Conservation (phyloP, 1,140 invertebrate genomes). For the Musca domestica region DNA sequence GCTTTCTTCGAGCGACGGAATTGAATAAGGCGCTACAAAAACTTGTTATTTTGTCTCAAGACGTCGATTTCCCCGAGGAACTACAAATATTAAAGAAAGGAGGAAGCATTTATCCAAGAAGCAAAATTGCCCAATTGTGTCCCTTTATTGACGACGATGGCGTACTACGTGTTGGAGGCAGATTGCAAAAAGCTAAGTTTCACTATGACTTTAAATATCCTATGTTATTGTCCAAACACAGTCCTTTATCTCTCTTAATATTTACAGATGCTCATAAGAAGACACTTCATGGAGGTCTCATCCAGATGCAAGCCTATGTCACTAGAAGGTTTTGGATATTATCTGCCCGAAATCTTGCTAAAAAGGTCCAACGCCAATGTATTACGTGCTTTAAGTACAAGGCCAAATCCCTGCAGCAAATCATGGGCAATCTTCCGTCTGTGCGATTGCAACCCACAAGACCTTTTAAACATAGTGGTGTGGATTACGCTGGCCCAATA, state of each 20-base stretch:
- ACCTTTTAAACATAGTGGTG: constrained; percentile 47
- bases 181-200: too few relatives aligned
- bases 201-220: constrained; percentile 31
- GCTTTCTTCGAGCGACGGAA: neutral
- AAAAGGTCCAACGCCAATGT: too few relatives aligned
- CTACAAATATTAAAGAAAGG: neutral
- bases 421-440: constrained; percentile 49
- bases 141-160: too few relatives aligned
- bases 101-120: too few relatives aligned
- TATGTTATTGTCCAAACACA: constrained; percentile 26
- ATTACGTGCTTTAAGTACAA: constrained; percentile 30
- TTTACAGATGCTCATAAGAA: constrained; percentile 33
- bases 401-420: constrained; percentile 8
- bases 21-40: neutral
- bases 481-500: constrained; percentile 51
- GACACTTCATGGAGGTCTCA: constrained; percentile 33
- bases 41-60: neutral
- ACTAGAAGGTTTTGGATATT: constrained; percentile 10
- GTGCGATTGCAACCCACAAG: constrained; percentile 34
- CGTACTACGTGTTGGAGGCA: too few relatives aligned
- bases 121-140: too few relatives aligned
- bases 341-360: too few relatives aligned
- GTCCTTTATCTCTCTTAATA: constrained; percentile 31
- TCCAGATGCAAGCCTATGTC: constrained; percentile 27
- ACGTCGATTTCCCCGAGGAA: neutral